Evolutionary conservation across 23 tunicate species (phyloP), one percentile per base, ranked within the genome.

Genomic region (Phallusia fumigata): DNA sequence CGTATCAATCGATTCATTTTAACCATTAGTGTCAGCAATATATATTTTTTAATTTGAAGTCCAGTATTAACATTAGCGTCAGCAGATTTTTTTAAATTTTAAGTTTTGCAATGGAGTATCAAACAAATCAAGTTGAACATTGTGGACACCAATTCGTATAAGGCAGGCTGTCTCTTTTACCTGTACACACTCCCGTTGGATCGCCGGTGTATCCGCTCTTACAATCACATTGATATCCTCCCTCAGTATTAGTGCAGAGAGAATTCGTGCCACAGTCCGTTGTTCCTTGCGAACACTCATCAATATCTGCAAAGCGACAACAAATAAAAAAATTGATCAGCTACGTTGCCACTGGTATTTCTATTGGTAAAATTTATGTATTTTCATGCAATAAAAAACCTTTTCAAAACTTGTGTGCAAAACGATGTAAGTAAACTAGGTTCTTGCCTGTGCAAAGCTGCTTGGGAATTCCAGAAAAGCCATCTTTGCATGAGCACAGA

Each of bases 171-270:
- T 58, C 65, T 28, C 0, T 35, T 65, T 32, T 65, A 86, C 89
- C 89, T 36, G 65, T 44, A 74, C 89, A 86, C 32, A 52, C 32
- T 19, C 36, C 69, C 31, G 33, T 50, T 19, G 89, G 84, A 47
- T 86, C 81, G 18, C 89, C 89, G 30, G 47, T 36, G 44, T 78
- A 86, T 11, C 89, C 89, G 50, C 75, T 45, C 36, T 86, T 80
- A 69, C 89, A 86, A 52, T 80, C 84, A 80, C 89, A 86, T 33
- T 73, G 30, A 36, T 35, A 80, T 31, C 83, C 79, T 65, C 89
- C 89, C 36, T 64, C 76, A 6, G 32, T 1, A 51, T 86, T 86
- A 3, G 50, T 69, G 45, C 89, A 86, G 28, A 50, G 44, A 13
- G 78, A 34, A 53, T 86, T 86, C 24, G 45, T 50, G 1, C 78